Evolutionary conservation across 2,888 invertebrate genomes (phyloP).

Genomic region (Pocota personata): DNA sequence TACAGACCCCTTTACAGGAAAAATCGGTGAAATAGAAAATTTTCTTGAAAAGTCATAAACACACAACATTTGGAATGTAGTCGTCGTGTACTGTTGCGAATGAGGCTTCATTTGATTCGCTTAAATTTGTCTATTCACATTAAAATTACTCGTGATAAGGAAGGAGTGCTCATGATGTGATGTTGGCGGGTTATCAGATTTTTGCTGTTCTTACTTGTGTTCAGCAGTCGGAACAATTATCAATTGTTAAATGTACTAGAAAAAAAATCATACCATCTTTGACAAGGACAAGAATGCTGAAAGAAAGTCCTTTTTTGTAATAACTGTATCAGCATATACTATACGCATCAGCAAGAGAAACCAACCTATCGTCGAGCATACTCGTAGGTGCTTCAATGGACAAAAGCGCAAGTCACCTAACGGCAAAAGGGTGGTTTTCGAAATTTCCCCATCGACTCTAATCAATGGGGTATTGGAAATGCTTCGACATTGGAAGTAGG

Average conservation of each 20-base stretch:
- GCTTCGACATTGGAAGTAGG: conserved; percentile 1
- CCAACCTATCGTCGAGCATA: not conserved
- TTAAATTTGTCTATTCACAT: conserved; percentile 46
- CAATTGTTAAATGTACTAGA: conserved; percentile 44
- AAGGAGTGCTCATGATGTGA: conserved; percentile 43
- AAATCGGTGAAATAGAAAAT: conserved; percentile 62
- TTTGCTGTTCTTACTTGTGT: conserved; percentile 11
- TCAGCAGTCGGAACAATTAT: conserved; percentile 49
- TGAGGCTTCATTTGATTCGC: conserved; percentile 56
- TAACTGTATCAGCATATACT: no score
- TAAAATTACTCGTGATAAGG: conserved; percentile 37
- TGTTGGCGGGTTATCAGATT: conserved; percentile 40
- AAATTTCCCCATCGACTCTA: conserved; percentile 40
- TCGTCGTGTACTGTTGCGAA: conserved; percentile 35
- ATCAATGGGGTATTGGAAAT: conserved; percentile 44
- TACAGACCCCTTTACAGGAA: conserved; percentile 20
- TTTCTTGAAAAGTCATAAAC: conserved; percentile 66
- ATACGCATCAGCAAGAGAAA: not conserved
- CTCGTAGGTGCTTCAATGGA: conserved; percentile 19
- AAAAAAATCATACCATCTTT: not conserved
- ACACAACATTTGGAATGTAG: conserved; percentile 50
- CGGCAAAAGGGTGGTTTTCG: conserved; percentile 35
- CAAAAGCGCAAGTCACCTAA: conserved; percentile 54
- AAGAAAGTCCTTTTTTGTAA: not conserved
- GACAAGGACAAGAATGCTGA: not conserved